Conservation (phyloP, 2,113 vertebrate species). For the Phrynosoma blainvillii region DNA sequence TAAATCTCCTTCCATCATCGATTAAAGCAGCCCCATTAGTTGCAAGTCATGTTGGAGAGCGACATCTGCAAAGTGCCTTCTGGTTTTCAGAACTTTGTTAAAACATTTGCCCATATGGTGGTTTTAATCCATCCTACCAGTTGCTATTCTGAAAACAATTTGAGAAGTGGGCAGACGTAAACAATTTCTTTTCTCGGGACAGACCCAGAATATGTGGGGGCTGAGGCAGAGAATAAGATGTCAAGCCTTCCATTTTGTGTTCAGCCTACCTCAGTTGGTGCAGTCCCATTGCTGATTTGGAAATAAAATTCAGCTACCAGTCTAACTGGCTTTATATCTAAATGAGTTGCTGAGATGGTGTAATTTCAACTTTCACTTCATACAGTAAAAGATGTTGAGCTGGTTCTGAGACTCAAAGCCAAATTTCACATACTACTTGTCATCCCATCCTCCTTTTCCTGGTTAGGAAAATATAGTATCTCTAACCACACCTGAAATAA, state of each 20-base stretch:
- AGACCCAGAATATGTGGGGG: no score
- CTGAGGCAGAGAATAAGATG: no score
- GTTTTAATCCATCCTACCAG: conserved; percentile 13
- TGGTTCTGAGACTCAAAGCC: no score
- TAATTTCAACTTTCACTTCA: no score
- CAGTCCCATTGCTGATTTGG: no score
- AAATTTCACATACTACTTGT: neutral
- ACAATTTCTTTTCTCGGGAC: neutral
- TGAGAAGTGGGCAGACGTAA: neutral
- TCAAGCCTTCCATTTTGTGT: no score
- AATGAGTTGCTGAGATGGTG: no score
- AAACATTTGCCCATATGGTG: neutral
- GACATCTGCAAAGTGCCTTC: conserved; percentile 22
- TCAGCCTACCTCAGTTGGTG: no score
- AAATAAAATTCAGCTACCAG: no score
- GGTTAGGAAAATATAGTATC: neutral
- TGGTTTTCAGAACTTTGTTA: neutral
- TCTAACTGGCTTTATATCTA: no score
- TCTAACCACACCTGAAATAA: neutral
- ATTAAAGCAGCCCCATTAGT: conserved; percentile 30
- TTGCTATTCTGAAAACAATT: rapidly evolving
- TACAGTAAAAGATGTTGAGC: no score
- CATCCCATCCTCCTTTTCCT: neutral
- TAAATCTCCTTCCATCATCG: conserved; percentile 20
- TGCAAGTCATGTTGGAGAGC: neutral